Evolutionary conservation across 2,113 vertebrate species (phyloP).

Genomic region (Guaruba guarouba): DNA sequence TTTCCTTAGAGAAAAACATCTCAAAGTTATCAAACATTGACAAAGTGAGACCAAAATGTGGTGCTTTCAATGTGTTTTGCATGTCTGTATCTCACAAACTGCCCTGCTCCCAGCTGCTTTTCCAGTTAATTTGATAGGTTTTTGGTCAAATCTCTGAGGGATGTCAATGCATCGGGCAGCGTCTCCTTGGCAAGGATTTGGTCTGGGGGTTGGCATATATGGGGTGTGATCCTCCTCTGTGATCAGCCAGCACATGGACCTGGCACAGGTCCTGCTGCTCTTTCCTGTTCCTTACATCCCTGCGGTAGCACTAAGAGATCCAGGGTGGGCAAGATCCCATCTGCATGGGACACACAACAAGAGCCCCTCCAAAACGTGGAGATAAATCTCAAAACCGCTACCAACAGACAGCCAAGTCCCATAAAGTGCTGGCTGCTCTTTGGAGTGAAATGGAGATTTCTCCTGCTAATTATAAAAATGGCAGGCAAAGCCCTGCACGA

Average conservation of each 20-base stretch:
- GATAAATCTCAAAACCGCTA: background rate
- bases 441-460: constrained; percentile 3
- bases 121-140: background rate
- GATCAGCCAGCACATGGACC: background rate
- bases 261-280: background rate
- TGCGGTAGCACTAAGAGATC: background rate
- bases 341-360: background rate
- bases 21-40: background rate
- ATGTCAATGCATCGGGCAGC: background rate
- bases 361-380: accelerated
- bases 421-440: constrained; percentile 19
- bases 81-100: background rate
- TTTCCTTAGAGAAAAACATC: background rate
- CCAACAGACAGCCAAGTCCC: background rate
- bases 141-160: background rate
- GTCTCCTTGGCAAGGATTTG: background rate
- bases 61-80: background rate
- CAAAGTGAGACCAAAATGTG: background rate
- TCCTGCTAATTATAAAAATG: constrained; percentile 62
- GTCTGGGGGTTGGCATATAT: background rate
- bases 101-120: background rate
- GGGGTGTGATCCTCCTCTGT: background rate
- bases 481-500: constrained; percentile 15
- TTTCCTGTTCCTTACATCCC: background rate
- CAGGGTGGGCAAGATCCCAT: accelerated